Base-by-base conservation (phyloP, 2,888 invertebrate genomes). In the Dimorphilus gyrociliatus region DNA sequence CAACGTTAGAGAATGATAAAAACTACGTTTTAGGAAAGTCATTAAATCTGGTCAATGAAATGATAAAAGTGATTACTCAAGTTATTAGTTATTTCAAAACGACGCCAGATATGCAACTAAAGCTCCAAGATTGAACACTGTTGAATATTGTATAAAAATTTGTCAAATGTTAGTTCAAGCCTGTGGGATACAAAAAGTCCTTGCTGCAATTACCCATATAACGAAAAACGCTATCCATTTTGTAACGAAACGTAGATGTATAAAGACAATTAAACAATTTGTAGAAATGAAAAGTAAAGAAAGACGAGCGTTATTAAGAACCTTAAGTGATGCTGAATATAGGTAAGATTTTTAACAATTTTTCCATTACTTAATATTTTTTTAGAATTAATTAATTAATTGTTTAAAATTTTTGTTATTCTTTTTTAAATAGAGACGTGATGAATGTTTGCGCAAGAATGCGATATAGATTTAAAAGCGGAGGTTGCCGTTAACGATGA, bases 131-230 rank as follows among this genome's bases (percentile, higher is more conserved):
- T 76, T 97, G 46, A 86, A 88, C 56, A 90, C 92, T 2, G 78
- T 94, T 45, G 94, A 97, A 65, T 86, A 88, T 63, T 81, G 84
- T 50, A 92, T 97, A 88, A 90, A 86, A 60, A 65, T 92, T 33
- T 81, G 81, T 34, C 90, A 92, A 19, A 88, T 94, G 84, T 74
- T 92, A 34, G 84, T 94, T 3, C 97, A 99, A 69, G 94, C 76
- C 67, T 92, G 34, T 92, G 92, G 85, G 88, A 90, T 51, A 80
- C 75, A 57, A 85, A 86, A 60, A 86, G 82, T 39, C n/a, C 0
- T 66, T 99, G 16, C 69, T 94, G 10, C 97, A 97, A 64, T 66
- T 94, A 38, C 92, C 92, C 82, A 92, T 54, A 75, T 92, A 33
- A 77, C 74, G 6, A 86, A 88, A 42, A 88, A 90, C 46, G 80